Evolutionary conservation across 2,888 invertebrate species (phyloP), one percentile per base, ranked within the genome.

Genomic region (Frankliniella intonsa): DNA sequence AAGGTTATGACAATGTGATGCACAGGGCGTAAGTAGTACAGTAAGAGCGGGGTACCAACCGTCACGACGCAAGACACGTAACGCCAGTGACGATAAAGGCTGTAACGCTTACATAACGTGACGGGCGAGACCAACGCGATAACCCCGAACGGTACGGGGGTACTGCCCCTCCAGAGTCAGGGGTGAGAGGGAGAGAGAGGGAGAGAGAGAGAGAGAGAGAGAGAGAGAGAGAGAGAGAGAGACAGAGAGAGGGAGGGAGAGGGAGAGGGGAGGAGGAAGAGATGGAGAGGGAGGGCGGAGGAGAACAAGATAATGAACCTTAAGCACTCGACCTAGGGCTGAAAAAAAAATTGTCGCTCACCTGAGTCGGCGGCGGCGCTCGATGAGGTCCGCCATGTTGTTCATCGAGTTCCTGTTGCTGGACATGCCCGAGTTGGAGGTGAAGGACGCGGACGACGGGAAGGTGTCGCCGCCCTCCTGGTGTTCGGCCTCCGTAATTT

Each of bases 361-460:
- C 89, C 89, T 89, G 86, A 89, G 88, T 82, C 89, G 87, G 85
- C 87, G 89, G 62, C 89, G 88, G 80, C 88, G 88, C 84, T 90
- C 89, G 82, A 87, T 87, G 83, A 89, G 86, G 83, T 89, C 89
- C 82, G 86, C 86, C 85, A 86, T 85, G 83, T 85, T 85, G 83
- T 84, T 85, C 83, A 86, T 85, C 17, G 86, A 86, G 80, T 84
- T 84, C 81, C 85, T 86, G 65, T 84, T 84, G 76, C 83, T 83
- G 80, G 82, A 83, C 85, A 85, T 86, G 86, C 86, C 86, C 84
- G 85, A 86, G 86, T 86, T 86, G 85, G 84, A 85, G 38, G 62
- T 81, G 69, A 83, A 82, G 86, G 86, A 86, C 84, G 86, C 83
- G 27, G 83, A 84, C 3, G 83, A 82, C 25, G 85, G 84, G 69